Evolutionary conservation across 2,888 invertebrate species (phyloP).

Genomic region (Copidosoma aretas): DNA sequence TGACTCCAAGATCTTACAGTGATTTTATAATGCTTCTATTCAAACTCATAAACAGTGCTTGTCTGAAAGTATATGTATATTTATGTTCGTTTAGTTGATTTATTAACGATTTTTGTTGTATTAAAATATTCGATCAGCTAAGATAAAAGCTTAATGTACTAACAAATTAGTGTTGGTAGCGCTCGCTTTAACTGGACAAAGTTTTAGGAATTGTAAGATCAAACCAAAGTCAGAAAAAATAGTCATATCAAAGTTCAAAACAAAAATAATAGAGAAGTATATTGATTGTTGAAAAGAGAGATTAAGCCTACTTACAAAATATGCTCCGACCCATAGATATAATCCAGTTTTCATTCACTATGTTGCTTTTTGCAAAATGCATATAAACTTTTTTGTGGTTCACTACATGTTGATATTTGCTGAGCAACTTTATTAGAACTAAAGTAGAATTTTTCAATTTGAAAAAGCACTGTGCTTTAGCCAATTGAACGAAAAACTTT

Average conservation of each 20-base stretch:
- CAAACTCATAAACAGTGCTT: background rate
- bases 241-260: background rate
- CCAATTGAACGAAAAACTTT: slow-evolving; percentile 37
- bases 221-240: background rate
- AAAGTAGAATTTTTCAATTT: slow-evolving; percentile 50
- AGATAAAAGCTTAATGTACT: no score
- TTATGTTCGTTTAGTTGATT: background rate
- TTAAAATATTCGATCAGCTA: slow-evolving; percentile 1
- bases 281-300: background rate
- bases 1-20: background rate
- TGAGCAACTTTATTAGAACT: slow-evolving; percentile 43
- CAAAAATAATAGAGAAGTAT: background rate
- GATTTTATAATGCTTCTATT: background rate
- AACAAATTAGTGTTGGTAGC: background rate
- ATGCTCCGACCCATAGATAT: background rate
- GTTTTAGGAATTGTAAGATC: background rate
- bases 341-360: slow-evolving; percentile 43
- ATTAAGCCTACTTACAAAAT: slow-evolving; percentile 9
- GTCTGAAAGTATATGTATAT: background rate
- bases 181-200: background rate
- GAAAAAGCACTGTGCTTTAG: slow-evolving; percentile 56
- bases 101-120: background rate
- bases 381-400: slow-evolving; percentile 39
- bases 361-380: slow-evolving; percentile 50
- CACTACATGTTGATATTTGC: slow-evolving; percentile 43